Evolutionary conservation across 2,888 invertebrate genomes (phyloP).

Genomic region (Eurois occulta): DNA sequence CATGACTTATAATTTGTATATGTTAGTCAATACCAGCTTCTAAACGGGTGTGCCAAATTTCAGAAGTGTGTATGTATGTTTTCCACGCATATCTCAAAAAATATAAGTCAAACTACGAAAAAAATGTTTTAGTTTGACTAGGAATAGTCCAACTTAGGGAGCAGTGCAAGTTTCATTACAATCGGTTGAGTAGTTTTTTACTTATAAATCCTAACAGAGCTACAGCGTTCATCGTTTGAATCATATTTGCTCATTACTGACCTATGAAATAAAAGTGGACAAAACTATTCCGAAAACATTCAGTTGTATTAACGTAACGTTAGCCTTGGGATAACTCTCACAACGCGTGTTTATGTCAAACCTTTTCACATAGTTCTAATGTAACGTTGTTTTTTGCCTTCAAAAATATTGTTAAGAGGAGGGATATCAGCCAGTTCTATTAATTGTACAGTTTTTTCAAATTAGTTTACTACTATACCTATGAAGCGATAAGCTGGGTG

Average conservation of each 20-base stretch:
- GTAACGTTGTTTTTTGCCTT: background rate
- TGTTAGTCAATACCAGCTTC: too few species aligned
- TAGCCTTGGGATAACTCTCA: background rate
- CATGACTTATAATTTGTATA: too few species aligned
- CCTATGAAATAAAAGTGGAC: background rate
- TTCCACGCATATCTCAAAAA: too few species aligned
- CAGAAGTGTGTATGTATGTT: too few species aligned
- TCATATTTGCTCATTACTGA: background rate
- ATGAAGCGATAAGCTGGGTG: background rate
- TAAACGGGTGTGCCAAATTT: too few species aligned
- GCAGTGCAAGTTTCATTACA: too few species aligned
- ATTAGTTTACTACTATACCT: background rate
- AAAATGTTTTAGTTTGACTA: too few species aligned
- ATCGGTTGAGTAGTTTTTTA: too few species aligned
- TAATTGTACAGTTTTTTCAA: background rate
- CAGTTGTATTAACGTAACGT: conserved; percentile 1
- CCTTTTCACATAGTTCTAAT: background rate
- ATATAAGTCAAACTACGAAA: too few species aligned
- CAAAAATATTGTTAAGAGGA: background rate
- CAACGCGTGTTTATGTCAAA: conserved; percentile 11
- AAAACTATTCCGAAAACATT: background rate
- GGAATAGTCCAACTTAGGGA: too few species aligned
- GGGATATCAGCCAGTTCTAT: background rate
- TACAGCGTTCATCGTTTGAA: background rate
- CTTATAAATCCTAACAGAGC: background rate